Evolutionary conservation across 2,888 invertebrate species (phyloP), one percentile per base, ranked within the genome.

Genomic region (Agriopis aurantiaria): DNA sequence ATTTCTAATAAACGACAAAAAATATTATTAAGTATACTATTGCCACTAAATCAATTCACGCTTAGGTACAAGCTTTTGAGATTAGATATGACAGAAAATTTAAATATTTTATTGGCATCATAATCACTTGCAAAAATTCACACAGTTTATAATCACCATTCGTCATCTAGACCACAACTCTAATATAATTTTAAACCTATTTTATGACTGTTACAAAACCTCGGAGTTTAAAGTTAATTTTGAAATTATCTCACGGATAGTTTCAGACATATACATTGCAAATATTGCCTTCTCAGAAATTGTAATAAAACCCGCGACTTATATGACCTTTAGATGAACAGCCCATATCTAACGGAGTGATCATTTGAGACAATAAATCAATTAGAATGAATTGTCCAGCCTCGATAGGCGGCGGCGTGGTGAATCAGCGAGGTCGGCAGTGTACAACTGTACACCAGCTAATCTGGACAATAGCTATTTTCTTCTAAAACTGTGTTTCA

Each of bases 331-430:
- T 68, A 49, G 49, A 48, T 41, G 59, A 53, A 58, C 45, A 55
- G 52, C 5, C 68, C 58, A 62, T 59, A 59, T 62, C 68, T 23
- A 72, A 65, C 40, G 56, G 10, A 41, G 58, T 40, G n/a, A 55
- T 70, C 48, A 48, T 66, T 59, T 62, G 6, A 61, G 41, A 57
- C 57, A 57, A 57, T 70, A 65, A 65, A 70, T 66, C 58, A n/a
- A 62, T 70, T 41, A 8, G 33, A 46, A 53, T 53, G n/a, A 56
- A 57, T 58, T 59, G 40, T 17, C 45, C 40, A 45, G 51, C 48
- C 49, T 59, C 45, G 45, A 56, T 60, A 14, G n/a, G 33, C 33
- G 3, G 33, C 33, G 11, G 14, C 63, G 53, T 64, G 53, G 8
- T 12, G 40, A 62, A 65, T 53, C 33, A 41, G 43, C 46, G 69